Base-by-base conservation (phyloP, 1,140 invertebrate species). In the Cryptotermes secundus region DNA sequence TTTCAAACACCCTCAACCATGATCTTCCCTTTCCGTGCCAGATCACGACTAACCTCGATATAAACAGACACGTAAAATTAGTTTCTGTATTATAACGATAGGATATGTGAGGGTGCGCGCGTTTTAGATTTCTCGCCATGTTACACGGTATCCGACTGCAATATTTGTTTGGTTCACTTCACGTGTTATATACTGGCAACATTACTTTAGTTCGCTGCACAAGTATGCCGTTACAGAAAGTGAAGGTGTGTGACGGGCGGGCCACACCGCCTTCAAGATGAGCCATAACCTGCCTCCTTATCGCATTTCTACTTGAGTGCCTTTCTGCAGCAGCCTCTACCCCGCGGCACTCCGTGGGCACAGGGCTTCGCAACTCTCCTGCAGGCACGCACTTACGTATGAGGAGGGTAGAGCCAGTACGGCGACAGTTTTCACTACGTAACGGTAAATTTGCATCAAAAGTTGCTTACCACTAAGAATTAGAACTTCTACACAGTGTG, bases 301-400 rank as follows among this genome's bases (percentile, higher is more conserved):
- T 72, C 59, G 59, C 59, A 72, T 31, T 72, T 72, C 59, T 72
- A 72, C 59, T 72, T 72, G 59, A 72, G 59, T 72, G 59, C 26
- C 59, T 72, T 72, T n/a, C 31, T n/a, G 59, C 59, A 72, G 59
- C 59, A 72, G 3, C 59, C 59, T 72, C 26, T n/a, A 72, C 59
- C 26, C 31, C 59, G n/a, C 59, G n/a, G 59, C 3, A 31, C 59
- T 31, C 10, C 26, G 59, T 31, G 59, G 59, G n/a, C 59, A 31
- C 59, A 72, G n/a, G 59, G 59, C 59, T 72, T n/a, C 26, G n/a
- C 59, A 72, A 72, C 59, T 38, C 4, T 12, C 38, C 12, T 12
- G 38, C 4, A 38, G 38, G 38, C 38, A 38, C 38, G 12, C 38
- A 38, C n/a, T n/a, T n/a, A n/a, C n/a, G n/a, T n/a, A n/a, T n/a